A percentile compares a stretch with the other conserved stretches of the same genome.
Evolutionary conservation across 1,140 invertebrate species (phyloP).

Genomic region (Amphibalanus amphitrite): DNA sequence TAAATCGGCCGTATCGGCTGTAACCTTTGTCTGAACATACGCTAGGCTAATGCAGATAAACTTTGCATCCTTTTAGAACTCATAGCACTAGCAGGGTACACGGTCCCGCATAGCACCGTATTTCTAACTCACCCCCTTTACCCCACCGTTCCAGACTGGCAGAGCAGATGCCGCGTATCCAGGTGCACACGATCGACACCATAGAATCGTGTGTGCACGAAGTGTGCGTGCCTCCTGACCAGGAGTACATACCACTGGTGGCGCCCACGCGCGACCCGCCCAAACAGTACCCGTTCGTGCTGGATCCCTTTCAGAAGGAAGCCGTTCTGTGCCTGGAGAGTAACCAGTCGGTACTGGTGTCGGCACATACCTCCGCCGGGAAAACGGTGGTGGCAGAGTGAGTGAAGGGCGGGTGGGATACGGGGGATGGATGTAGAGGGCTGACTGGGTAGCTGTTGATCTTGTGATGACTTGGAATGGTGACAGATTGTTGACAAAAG

Average conservation of each 20-base stretch:
- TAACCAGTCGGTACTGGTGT: conserved; percentile 91
- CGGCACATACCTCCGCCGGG: conserved; percentile 98
- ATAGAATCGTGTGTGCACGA: conserved; percentile 81
- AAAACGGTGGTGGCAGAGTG: conserved; percentile 95
- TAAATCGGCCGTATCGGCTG: too few species aligned
- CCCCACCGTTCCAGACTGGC: background rate
- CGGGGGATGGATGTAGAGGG: too few species aligned
- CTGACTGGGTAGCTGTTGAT: too few species aligned
- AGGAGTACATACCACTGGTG: conserved; percentile 55
- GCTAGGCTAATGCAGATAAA: too few species aligned
- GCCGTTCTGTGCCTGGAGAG: conserved; percentile 96
- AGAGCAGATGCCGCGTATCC: conserved; percentile 38
- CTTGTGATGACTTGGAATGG: too few species aligned
- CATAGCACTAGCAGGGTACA: too few species aligned
- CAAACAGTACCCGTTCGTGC: conserved; percentile 82
- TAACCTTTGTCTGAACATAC: too few species aligned
- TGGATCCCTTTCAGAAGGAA: conserved; percentile 98
- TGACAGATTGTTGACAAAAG: too few species aligned
- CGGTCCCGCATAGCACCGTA: too few species aligned
- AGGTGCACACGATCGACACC: conserved; percentile 70
- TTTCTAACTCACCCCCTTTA: too few species aligned
- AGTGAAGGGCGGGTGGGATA: conserved; percentile 29
- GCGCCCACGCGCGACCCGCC: conserved; percentile 45
- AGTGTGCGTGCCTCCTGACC: conserved; percentile 71
- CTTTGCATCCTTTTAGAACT: too few species aligned